Evolutionary conservation across 2,888 invertebrate species (phyloP).

Genomic region (Allophyes oxyacanthae): DNA sequence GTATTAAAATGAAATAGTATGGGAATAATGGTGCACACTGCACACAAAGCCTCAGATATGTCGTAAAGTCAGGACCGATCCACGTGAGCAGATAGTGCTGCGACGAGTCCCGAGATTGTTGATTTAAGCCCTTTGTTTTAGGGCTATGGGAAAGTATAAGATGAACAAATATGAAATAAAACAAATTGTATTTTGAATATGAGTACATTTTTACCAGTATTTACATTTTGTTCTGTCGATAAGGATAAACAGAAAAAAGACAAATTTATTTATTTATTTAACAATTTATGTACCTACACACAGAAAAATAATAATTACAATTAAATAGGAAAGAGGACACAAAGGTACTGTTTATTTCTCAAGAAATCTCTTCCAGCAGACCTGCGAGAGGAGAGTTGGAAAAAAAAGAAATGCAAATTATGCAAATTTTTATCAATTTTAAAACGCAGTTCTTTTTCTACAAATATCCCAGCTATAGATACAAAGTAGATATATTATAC

Average conservation of each 20-base stretch:
- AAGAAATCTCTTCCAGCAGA: too few species aligned
- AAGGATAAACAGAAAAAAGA: not conserved
- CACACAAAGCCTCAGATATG: constrained; percentile 63
- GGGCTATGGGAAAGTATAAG: constrained; percentile 65
- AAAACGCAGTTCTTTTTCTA: too few species aligned
- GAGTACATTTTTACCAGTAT: constrained; percentile 34
- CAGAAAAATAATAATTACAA: too few species aligned
- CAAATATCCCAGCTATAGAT: too few species aligned
- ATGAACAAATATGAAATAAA: constrained; percentile 53
- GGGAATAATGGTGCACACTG: constrained; percentile 61
- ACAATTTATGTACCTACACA: too few species aligned
- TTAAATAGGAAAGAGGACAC: too few species aligned
- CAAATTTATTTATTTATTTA: too few species aligned
- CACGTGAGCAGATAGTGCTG: constrained; percentile 78
- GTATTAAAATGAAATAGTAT: constrained; percentile 56
- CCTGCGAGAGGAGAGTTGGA: too few species aligned
- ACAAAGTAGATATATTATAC: too few species aligned
- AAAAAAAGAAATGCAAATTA: too few species aligned
- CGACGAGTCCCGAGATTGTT: constrained; percentile 70
- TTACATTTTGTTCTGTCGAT: constrained; percentile 39
- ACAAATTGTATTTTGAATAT: constrained; percentile 40
- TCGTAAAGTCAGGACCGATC: constrained; percentile 71
- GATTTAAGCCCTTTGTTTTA: constrained; percentile 76
- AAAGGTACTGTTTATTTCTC: too few species aligned
- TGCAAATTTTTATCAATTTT: too few species aligned